phyloP scores from a whole-genome alignment of 2,797 vertebrate species.

The Neosilurus mollespiculum region DNA sequence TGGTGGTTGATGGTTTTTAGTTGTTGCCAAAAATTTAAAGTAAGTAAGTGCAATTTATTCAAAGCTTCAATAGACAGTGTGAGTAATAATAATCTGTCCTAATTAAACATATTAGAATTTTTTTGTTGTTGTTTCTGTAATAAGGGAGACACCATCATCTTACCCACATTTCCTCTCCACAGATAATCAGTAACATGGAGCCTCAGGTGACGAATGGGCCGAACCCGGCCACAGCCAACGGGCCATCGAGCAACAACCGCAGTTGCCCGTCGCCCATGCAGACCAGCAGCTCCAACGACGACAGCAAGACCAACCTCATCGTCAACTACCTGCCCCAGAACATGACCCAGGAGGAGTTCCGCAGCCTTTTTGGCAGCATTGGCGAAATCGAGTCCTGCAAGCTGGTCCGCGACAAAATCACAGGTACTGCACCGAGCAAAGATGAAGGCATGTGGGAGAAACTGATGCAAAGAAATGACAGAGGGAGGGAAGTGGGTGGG shows the following conservation, averaged over 20 bases:
- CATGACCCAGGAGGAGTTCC: conserved; percentile 99
- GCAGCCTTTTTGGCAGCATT: conserved; percentile 98
- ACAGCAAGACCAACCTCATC: conserved; percentile 99
- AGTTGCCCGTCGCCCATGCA: conserved; percentile 99
- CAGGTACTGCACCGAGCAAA: conserved; percentile 77
- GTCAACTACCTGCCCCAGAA: conserved; percentile 99
- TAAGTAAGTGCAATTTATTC: background rate
- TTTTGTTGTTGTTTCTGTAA: background rate
- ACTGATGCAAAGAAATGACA: background rate
- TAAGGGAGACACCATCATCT: background rate
- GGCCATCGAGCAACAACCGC: conserved; percentile 95
- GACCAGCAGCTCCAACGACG: conserved; percentile 91
- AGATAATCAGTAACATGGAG: conserved; percentile 99
- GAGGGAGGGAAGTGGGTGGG: conserved; percentile 18
- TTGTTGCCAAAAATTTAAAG: background rate
- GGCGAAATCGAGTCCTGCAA: conserved; percentile 99
- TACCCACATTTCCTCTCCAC: conserved; percentile 40
- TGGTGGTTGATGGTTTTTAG: too few species aligned
- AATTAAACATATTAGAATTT: background rate
- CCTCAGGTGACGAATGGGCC: conserved; percentile 99
- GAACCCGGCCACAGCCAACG: conserved; percentile 93
- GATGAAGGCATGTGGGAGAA: background rate
- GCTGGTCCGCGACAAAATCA: conserved; percentile 99
- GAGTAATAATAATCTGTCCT: background rate
- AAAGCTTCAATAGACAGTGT: background rate